Evolutionary conservation across 2,888 invertebrate genomes (phyloP).

Genomic region (Nomada goodeniana): DNA sequence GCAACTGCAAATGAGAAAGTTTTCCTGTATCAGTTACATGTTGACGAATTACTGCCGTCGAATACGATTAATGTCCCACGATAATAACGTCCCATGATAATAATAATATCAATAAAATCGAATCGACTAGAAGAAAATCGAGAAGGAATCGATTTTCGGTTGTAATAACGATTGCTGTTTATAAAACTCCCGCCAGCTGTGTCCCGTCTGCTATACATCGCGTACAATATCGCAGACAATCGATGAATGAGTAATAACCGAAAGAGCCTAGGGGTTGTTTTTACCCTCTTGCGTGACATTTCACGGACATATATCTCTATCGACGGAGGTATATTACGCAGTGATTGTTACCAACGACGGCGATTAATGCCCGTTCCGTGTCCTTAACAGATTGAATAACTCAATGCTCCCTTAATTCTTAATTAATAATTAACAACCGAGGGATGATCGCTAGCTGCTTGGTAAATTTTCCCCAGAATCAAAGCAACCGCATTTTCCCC

Average conservation of each 20-base stretch:
- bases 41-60: no score
- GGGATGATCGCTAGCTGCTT: no score
- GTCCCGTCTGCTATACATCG: neutral
- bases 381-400: neutral
- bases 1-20: constrained; percentile 23
- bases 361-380: neutral
- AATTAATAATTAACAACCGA: no score
- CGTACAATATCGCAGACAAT: constrained; percentile 3
- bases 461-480: no score
- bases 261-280: neutral
- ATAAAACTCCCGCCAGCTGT: neutral
- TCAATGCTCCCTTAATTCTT: no score
- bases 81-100: no score
- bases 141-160: neutral
- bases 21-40: no score
- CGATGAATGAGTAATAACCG: constrained; percentile 25
- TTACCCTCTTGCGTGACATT: constrained; percentile 2
- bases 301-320: constrained; percentile 52
- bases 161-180: neutral
- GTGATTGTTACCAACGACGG: constrained; percentile 41
- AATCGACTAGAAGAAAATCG: no score
- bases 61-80: no score
- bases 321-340: constrained; percentile 66
- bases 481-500: no score
- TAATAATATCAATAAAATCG: no score